These are phyloP conservation scores for Drosophila gunungcola DNA, from an alignment of 1,140 invertebrate genomes.

Conservation along the genomic window DNA sequence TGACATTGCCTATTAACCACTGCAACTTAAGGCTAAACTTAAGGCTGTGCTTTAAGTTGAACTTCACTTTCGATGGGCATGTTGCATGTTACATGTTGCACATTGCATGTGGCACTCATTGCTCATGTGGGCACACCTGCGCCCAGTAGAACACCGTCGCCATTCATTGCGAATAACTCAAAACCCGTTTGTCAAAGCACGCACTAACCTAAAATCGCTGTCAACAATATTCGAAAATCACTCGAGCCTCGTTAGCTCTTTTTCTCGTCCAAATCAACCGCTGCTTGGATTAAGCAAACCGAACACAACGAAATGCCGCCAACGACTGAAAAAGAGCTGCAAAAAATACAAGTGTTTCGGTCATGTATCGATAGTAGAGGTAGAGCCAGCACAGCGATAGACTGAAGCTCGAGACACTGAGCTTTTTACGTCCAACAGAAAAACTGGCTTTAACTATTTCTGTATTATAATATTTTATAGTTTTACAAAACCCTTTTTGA, in stretches of 20 bases:
- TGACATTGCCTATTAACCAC: conserved; percentile 29
- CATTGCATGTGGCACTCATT: conserved; percentile 37
- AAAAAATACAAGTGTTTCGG: conserved; percentile 9
- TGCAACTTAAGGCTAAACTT: not conserved
- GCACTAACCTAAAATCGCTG: conserved; percentile 69
- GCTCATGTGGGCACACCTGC: conserved; percentile 31
- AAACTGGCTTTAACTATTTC: no score
- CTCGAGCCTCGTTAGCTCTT: conserved; percentile 21
- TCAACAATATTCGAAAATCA: conserved; percentile 46
- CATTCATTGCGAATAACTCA: conserved; percentile 47
- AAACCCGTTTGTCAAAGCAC: conserved; percentile 64
- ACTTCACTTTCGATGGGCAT: conserved; percentile 55
- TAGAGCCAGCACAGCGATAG: not conserved
- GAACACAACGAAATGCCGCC: conserved; percentile 46
- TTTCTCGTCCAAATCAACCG: conserved; percentile 16
- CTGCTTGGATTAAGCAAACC: conserved; percentile 19
- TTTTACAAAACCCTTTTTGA: no score
- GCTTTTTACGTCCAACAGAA: not conserved
- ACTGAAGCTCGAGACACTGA: not conserved
- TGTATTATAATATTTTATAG: no score
- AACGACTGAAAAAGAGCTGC: conserved; percentile 37
- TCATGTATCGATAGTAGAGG: conserved; percentile 23
- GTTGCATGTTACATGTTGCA: conserved; percentile 10
- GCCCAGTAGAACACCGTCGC: conserved; percentile 13
- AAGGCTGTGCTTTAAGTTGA: conserved; percentile 18